Percentiles rank a stretch among this genome's conserved stretches.
Evolutionary conservation across 2,113 vertebrate genomes (phyloP).

Genomic region (Myotis yumanensis): DNA sequence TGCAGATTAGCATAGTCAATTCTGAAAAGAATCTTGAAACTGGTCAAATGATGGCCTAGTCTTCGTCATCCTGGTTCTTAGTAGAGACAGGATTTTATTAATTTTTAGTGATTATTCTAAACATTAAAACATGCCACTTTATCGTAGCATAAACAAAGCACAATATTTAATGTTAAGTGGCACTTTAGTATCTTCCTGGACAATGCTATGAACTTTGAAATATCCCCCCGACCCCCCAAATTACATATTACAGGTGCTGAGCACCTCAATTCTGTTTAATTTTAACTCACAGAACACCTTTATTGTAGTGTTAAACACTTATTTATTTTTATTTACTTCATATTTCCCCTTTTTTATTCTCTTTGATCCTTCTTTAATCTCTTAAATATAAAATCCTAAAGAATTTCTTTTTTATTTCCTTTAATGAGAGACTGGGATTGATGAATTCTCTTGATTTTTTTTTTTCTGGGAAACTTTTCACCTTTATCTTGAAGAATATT

Average conservation of each 20-base stretch:
- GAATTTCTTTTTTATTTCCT: neutral
- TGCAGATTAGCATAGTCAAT: neutral
- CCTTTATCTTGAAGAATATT: neutral
- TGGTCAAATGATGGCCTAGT: neutral
- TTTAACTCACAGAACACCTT: neutral
- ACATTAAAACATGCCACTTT: neutral
- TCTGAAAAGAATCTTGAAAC: neutral
- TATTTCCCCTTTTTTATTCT: neutral
- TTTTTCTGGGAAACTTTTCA: neutral
- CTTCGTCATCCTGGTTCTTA: neutral
- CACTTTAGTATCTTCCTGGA: neutral
- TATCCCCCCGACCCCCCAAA: neutral
- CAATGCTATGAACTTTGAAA: neutral
- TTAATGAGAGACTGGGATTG: neutral
- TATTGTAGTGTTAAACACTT: neutral
- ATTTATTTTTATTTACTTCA: neutral
- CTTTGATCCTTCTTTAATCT: neutral
- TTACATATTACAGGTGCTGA: neutral
- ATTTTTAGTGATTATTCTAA: neutral
- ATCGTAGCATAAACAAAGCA: neutral
- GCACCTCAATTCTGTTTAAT: neutral
- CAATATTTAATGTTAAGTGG: neutral
- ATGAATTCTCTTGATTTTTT: neutral
- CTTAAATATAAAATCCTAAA: slow-evolving; percentile 6
- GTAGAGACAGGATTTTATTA: neutral